Evolutionary conservation across 2,888 invertebrate genomes (phyloP).

Genomic region (Thymelicus sylvestris): DNA sequence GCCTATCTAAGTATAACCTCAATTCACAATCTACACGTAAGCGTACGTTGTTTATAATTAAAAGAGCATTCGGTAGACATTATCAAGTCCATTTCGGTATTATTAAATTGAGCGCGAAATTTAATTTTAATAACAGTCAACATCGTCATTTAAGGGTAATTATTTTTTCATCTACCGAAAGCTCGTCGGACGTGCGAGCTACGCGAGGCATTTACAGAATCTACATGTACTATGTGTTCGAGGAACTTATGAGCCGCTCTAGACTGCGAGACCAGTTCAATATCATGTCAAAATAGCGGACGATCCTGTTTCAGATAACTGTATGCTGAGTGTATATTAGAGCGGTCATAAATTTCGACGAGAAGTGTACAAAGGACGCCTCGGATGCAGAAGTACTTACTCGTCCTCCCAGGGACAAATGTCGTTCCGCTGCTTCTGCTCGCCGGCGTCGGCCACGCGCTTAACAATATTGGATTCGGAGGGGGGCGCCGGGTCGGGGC

Average conservation of each 20-base stretch:
- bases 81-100: not conserved
- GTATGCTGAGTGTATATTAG: not conserved
- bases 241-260: not conserved
- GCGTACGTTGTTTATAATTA: constrained; percentile 18
- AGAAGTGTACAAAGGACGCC: constrained; percentile 5
- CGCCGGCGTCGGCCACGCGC: constrained; percentile 69
- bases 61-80: constrained; percentile 29
- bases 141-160: not conserved
- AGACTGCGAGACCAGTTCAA: not conserved
- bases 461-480: constrained; percentile 77
- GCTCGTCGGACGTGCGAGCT: constrained; percentile 29
- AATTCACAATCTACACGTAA: constrained; percentile 20
- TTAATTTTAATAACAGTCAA: not conserved
- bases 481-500: constrained; percentile 72
- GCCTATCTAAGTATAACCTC: constrained; percentile 15
- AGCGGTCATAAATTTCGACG: not conserved
- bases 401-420: constrained; percentile 98
- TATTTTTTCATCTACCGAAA: constrained; percentile 18
- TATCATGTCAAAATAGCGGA: no score
- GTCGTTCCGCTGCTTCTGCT: constrained; percentile 88
- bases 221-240: constrained; percentile 14
- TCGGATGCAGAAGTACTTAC: constrained; percentile 86
- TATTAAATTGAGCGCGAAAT: not conserved
- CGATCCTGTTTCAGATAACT: no score
- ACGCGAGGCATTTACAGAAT: constrained; percentile 27